Evolutionary conservation across 2,888 invertebrate genomes (phyloP).

Genomic region (Drosophila mettleri): DNA sequence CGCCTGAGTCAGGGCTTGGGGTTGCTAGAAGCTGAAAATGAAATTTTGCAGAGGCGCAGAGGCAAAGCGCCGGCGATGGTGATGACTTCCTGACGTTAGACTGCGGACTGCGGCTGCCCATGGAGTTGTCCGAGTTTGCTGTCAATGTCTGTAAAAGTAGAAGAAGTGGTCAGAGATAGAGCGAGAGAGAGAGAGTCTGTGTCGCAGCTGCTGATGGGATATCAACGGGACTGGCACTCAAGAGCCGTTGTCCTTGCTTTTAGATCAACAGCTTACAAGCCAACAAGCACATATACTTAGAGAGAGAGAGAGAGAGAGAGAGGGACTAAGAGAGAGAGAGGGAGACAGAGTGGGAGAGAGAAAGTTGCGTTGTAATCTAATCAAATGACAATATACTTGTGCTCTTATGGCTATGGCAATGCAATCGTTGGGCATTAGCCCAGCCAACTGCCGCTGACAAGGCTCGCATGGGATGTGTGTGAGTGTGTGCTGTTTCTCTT

Average conservation of each 20-base stretch:
- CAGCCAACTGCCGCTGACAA: constrained; percentile 43
- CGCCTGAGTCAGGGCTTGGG: background rate
- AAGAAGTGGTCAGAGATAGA: constrained; percentile 4
- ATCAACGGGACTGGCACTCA: constrained; percentile 34
- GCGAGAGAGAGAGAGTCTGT: too few species aligned
- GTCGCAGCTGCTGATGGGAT: constrained; percentile 15
- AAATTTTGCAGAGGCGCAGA: constrained; percentile 35
- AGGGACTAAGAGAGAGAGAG: background rate
- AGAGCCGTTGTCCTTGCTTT: constrained; percentile 44
- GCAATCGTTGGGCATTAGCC: constrained; percentile 39
- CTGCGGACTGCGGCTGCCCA: constrained; percentile 9
- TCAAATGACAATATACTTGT: constrained; percentile 62
- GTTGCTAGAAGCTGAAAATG: constrained; percentile 38
- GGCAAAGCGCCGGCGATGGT: constrained; percentile 21
- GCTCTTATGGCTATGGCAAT: constrained; percentile 11
- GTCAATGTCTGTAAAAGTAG: constrained; percentile 20
- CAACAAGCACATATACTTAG: too few species aligned
- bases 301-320: background rate
- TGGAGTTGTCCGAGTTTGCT: constrained; percentile 25
- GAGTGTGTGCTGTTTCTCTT: constrained; percentile 20
- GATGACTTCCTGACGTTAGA: constrained; percentile 27
- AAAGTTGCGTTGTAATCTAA: constrained; percentile 59
- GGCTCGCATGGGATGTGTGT: constrained; percentile 7
- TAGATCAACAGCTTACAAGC: constrained; percentile 47
- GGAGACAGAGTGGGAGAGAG: background rate